Evolutionary conservation across 2,113 vertebrate genomes (phyloP), one percentile per base, ranked within the genome.

Genomic region (Cepphus grylle): DNA sequence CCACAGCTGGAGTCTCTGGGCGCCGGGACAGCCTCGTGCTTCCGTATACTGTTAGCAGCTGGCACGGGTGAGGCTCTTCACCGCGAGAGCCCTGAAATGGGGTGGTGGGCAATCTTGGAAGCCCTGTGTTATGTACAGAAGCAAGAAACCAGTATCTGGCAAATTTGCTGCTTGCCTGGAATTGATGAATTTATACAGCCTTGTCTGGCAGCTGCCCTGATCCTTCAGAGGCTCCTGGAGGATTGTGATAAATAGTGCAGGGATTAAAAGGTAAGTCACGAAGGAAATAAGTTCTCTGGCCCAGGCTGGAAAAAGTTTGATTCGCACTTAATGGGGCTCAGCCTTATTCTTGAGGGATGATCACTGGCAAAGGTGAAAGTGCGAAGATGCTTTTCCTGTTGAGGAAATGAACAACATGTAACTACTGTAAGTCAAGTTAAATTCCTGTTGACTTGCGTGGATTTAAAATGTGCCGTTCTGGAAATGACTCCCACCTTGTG

Each of bases 351-450:
- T 58, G 36, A 70, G 45, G 27, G 55, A 45, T 53, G 20, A 29
- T 61, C 8, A 2, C 6, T 91, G 72, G 45, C 73, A 81, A n/a
- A 89, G 10, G 59, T 65, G 21, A 18, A 52, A 47, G 34, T 16
- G 58, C 19, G 26, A 62, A 91, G 34, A 49, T 84, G 18, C 20
- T 69, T 87, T 66, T 82, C n/a, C 67, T 62, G 30, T 12, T 65
- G 40, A 82, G 38, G 40, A 88, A 83, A 77, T 7, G 7, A 65
- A 58, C 18, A 69, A 17, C 18, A 56, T 47, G 14, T 13, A 29
- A 15, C 27, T 38, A 2, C 42, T 1, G 0, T 36, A 45, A 69
- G 4, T 53, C 42, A 15, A 4, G 23, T 62, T 38, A 62, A 90
- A 18, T 63, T 81, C 55, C 55, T 10, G 0, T 18, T 91, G 59